Conservation (phyloP, 2,797 vertebrate genomes). For the Gymnopithys bicolor region DNA sequence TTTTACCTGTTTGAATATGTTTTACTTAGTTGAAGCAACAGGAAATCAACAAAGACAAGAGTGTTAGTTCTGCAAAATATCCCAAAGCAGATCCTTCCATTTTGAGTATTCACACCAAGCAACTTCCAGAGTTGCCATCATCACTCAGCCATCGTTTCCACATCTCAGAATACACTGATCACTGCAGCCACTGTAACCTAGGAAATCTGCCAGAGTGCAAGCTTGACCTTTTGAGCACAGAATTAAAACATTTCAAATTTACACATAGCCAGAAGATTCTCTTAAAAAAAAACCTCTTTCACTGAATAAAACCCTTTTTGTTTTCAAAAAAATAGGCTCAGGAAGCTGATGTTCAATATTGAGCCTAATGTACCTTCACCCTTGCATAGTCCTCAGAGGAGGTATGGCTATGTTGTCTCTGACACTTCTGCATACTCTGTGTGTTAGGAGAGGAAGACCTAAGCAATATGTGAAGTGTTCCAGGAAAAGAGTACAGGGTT, state of each 20-base stretch:
- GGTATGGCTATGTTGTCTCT: neutral
- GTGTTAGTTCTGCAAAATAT: neutral
- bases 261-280: neutral
- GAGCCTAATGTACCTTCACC: neutral
- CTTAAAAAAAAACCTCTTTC: neutral
- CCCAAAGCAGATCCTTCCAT: neutral
- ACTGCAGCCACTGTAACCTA: neutral
- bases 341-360: neutral
- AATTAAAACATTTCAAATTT: slow-evolving; percentile 4
- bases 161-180: neutral
- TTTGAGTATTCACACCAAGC: neutral
- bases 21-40: neutral
- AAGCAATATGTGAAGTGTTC: neutral
- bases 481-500: neutral
- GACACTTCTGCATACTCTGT: neutral
- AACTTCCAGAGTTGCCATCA: neutral
- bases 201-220: neutral
- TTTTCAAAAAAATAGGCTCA: neutral
- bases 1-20: neutral
- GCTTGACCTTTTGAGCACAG: neutral
- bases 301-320: neutral
- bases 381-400: neutral
- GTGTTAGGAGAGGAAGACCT: neutral
- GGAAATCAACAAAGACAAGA: neutral
- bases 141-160: neutral